Base-by-base conservation (phyloP, 2,888 invertebrate genomes). In the Drosophila infuscata region DNA sequence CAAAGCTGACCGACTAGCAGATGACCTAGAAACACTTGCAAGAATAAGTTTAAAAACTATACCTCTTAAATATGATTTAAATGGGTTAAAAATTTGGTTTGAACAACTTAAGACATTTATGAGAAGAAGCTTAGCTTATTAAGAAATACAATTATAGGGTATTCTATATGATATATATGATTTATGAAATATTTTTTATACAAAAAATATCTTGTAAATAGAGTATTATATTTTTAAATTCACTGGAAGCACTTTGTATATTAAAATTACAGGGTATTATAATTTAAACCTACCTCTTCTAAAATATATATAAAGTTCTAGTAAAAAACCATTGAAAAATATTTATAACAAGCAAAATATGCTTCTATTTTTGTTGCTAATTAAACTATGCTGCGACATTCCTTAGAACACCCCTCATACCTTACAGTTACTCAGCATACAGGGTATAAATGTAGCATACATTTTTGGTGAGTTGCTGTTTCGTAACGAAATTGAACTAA, bases 401-500 rank as follows among this genome's bases (percentile, higher is more conserved):
- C 11, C 3, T 12, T 0, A n/a, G 32, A 32, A 7, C 32, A 8
- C 12, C n/a, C 32, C 7, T 0, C 12, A 46, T 7, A 46, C 20
- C 46, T 7, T 2, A 12, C 3, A 52, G 12, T 3, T 20, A 15
- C 3, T 20, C 41, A n/a, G 5, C 3, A n/a, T 57, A 54, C 38
- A 62, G 72, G 58, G 65, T 65, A 71, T 54, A n/a, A 1, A 7
- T 41, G 2, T 25, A 36, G 63, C 57, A 57, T 57, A 53, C 43
- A 49, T 43, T 59, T 62, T 38, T 36, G 46, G 17, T 25, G 15
- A 8, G 3, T 9, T 43, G 25, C 36, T 8, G 8, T 33, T 56
- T 60, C 61, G 51, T n/a, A n/a, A 52, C 49, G 12, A 35, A 52
- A 43, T 59, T 48, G 41, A 75, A 65, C 70, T 80, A 20, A 59